Evolutionary conservation across 2,113 vertebrate species (phyloP), one percentile per base, ranked within the genome.

Genomic region (Sorex fumeus): DNA sequence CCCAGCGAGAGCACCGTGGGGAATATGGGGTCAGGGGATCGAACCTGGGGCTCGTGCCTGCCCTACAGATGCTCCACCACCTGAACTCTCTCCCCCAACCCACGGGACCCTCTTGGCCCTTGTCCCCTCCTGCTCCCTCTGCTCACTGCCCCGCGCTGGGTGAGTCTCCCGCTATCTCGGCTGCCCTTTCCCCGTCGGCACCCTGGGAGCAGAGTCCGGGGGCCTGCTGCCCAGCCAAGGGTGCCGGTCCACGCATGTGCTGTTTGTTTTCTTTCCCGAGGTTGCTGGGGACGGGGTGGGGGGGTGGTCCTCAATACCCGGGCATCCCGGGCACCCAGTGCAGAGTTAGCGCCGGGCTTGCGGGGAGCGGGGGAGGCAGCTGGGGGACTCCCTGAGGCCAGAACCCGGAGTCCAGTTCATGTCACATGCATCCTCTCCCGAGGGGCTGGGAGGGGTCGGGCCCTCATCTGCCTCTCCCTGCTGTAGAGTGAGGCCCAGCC

Each of bases 241-340:
- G 21, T 13, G 21, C 18, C 21, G 85, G 27, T 45, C 69, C 32
- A 53, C 15, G 53, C 32, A 53, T 53, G 53, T 13, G 53, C 53
- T 53, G 12, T 69, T 85, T 90, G 62, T 50, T 71, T 91, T 90
- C 71, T 16, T 75, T 86, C 82, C 32, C 72, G 90, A 40, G 40
- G 9, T 60, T 1, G 27, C 60, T 28, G n/a, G 3, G n/a, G 13
- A 47, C 0, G 66, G 36, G 47, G 53, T 15, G n/a, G 64, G 50
- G 23, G 34, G 30, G 45, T 40, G 25, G 1, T 62, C 69, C 23
- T 57, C 27, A 28, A 28, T 53, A 15, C 7, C 34, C 47, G 34
- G 36, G 5, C 15, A 1, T 6, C 18, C 8, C 15, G 7, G 2
- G 53, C 53, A 8, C 53, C 53, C 40, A 40, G 4, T 28, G 23